A percentile compares a stretch with the other conserved stretches of the same genome.
Evolutionary conservation across 2,797 vertebrate genomes (phyloP).

Genomic region (Sebastes hopkinsi): DNA sequence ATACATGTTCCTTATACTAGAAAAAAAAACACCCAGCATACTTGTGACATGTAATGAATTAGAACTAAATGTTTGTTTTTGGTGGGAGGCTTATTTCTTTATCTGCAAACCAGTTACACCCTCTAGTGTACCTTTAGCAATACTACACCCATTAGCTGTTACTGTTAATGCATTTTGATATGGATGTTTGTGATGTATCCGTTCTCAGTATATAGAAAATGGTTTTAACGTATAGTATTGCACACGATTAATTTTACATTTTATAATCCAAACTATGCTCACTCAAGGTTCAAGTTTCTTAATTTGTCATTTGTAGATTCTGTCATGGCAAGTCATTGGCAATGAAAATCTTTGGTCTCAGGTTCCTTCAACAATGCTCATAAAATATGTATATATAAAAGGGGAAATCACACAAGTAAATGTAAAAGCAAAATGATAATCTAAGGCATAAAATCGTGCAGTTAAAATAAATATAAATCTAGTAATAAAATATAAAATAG

Average conservation of each 20-base stretch:
- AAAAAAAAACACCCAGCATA: not conserved
- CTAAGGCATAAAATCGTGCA: too few relatives aligned
- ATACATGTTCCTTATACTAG: not conserved
- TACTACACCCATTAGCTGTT: conserved; percentile 29
- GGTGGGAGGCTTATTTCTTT: not conserved
- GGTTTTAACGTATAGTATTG: too few relatives aligned
- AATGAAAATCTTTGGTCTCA: too few relatives aligned
- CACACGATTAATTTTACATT: not conserved
- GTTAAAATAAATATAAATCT: too few relatives aligned
- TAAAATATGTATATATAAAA: too few relatives aligned
- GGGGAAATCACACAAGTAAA: too few relatives aligned
- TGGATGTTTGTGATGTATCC: not conserved
- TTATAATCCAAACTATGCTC: not conserved
- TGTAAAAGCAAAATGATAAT: too few relatives aligned
- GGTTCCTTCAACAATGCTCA: too few relatives aligned
- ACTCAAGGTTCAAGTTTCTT: too few relatives aligned
- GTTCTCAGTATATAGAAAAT: not conserved
- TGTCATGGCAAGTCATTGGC: too few relatives aligned
- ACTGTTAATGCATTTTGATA: not conserved
- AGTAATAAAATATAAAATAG: too few relatives aligned
- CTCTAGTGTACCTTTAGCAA: conserved; percentile 46
- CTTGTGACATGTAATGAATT: not conserved
- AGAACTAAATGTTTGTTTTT: not conserved
- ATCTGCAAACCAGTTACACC: conserved; percentile 36
- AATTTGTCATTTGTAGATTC: too few relatives aligned